These are phyloP conservation scores for Galerucella calmariensis DNA, from an alignment of 2,888 invertebrate genomes.

Conservation along the genomic window DNA sequence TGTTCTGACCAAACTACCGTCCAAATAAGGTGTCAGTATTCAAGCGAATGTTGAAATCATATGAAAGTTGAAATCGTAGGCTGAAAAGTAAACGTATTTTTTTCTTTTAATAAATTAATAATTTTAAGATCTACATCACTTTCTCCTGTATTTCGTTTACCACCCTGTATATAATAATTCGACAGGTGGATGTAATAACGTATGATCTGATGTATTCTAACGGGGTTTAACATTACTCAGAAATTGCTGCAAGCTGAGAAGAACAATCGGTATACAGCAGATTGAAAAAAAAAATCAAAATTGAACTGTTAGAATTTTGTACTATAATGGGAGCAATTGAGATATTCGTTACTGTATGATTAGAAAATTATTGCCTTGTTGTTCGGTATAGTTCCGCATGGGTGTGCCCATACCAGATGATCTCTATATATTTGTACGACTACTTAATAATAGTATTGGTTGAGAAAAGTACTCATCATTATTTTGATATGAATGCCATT, in stretches of 20 bases:
- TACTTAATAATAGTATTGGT: not conserved
- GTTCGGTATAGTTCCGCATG: slow-evolving; percentile 6
- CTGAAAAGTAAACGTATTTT: not conserved
- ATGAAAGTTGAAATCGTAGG: not conserved
- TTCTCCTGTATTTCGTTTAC: not conserved
- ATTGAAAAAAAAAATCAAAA: slow-evolving; percentile 6
- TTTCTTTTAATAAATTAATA: not conserved
- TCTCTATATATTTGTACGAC: not conserved
- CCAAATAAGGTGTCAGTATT: slow-evolving; percentile 2
- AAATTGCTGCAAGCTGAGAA: slow-evolving; percentile 18
- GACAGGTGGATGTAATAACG: not conserved
- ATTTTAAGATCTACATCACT: not conserved
- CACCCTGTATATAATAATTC: slow-evolving; percentile 4
- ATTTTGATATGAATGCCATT: too few species aligned
- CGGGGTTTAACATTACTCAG: slow-evolving; percentile 24
- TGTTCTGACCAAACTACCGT: not conserved
- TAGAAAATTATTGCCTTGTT: slow-evolving; percentile 18
- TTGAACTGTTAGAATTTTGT: slow-evolving; percentile 23
- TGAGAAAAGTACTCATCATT: not conserved
- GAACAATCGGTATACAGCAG: slow-evolving; percentile 24
- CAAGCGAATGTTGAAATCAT: not conserved
- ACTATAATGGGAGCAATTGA: slow-evolving; percentile 15
- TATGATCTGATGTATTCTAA: slow-evolving; percentile 28
- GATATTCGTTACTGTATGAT: slow-evolving; percentile 19
- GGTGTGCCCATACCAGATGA: not conserved